Evolutionary conservation across 2,113 vertebrate genomes (phyloP).

Genomic region (Platichthys flesus): DNA sequence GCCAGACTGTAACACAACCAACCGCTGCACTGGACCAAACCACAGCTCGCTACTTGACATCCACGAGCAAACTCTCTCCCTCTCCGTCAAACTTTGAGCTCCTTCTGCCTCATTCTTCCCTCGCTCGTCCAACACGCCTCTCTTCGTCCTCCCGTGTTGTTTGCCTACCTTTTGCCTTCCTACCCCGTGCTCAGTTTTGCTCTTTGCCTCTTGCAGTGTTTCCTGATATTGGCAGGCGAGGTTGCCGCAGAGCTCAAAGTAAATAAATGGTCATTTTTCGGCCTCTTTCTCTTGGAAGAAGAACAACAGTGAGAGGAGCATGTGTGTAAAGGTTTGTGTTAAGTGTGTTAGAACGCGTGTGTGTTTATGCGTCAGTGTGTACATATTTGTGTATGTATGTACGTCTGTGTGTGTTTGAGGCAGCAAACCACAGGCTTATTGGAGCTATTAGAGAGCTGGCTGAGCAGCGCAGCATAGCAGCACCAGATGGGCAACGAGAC

Average conservation of each 20-base stretch:
- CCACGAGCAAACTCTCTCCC: constrained; percentile 53
- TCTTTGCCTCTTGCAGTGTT: constrained; percentile 44
- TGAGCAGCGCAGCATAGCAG: constrained; percentile 75
- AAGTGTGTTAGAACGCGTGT: constrained; percentile 52
- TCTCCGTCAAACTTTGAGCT: constrained; percentile 43
- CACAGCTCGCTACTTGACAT: constrained; percentile 67
- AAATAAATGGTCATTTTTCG: constrained; percentile 82
- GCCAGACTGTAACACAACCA: constrained; percentile 69
- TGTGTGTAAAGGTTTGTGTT: constrained; percentile 65
- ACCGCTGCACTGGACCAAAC: constrained; percentile 59
- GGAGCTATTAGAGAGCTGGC: constrained; percentile 82
- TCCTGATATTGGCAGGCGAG: constrained; percentile 45
- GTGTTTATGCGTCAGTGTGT: constrained; percentile 58
- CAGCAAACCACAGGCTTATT: constrained; percentile 85
- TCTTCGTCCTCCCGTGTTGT: constrained; percentile 43
- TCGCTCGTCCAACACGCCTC: constrained; percentile 36
- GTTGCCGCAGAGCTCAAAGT: constrained; percentile 76
- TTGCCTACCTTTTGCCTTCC: constrained; percentile 49
- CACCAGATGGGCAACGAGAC: constrained; percentile 81
- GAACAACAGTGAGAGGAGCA: constrained; percentile 72
- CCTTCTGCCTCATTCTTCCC: constrained; percentile 35
- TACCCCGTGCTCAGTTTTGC: constrained; percentile 31
- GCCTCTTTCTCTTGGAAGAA: constrained; percentile 78
- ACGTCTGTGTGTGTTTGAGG: constrained; percentile 69
- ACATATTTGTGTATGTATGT: constrained; percentile 47